Percentiles rank a stretch among this genome's conserved stretches.
Conservation (phyloP, 2,888 invertebrate genomes). For the Agriotes lineatus region DNA sequence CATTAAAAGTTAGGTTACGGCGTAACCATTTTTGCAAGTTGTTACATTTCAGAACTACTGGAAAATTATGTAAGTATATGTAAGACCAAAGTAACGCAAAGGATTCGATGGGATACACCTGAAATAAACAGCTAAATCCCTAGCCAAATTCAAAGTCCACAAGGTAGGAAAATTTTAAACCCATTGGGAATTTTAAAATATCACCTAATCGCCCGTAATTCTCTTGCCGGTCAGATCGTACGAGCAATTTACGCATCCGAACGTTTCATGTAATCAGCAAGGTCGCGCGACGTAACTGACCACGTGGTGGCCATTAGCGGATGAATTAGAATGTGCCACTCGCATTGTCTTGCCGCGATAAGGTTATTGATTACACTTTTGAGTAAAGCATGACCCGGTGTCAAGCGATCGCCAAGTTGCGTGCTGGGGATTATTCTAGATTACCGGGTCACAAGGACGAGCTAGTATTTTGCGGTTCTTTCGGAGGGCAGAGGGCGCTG, state of each 20-base stretch:
- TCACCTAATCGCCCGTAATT: neutral
- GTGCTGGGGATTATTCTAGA: constrained; percentile 29
- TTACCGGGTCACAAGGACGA: constrained; percentile 41
- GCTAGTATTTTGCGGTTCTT: constrained; percentile 25
- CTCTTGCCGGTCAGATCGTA: too few species aligned
- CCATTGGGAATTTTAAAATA: too few species aligned
- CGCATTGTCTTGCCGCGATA: neutral
- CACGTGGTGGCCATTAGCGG: constrained; percentile 44
- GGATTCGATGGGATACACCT: too few species aligned
- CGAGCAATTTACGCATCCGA: constrained; percentile 51
- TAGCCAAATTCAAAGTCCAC: too few species aligned
- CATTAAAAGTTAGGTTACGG: too few species aligned
- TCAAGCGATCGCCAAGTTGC: constrained; percentile 22
- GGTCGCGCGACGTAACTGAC: constrained; percentile 55
- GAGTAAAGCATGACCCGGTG: constrained; percentile 26
- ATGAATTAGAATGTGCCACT: neutral
- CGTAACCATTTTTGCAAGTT: too few species aligned
- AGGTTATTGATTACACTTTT: constrained; percentile 25
- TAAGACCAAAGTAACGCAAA: too few species aligned
- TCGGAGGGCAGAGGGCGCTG: neutral
- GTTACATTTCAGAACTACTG: too few species aligned
- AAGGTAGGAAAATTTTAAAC: too few species aligned
- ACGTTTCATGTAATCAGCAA: constrained; percentile 55
- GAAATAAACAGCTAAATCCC: too few species aligned
- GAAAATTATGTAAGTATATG: too few species aligned